These are phyloP conservation scores for Ctenomys sociabilis DNA, from an alignment of 2,113 vertebrate genomes.

Conservation along the genomic window DNA sequence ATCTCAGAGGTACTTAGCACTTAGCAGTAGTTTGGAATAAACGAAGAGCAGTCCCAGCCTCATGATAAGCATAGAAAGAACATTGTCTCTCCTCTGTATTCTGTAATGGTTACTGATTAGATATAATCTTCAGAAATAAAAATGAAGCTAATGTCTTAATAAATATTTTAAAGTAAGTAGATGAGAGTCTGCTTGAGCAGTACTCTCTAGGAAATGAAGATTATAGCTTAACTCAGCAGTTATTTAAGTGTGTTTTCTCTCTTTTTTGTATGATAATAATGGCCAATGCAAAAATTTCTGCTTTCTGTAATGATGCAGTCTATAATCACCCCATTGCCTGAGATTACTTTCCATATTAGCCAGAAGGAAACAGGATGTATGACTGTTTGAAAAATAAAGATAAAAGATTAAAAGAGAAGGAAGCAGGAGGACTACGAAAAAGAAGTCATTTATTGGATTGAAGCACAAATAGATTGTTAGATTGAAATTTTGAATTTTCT, in stretches of 20 bases:
- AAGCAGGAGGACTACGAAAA: not conserved
- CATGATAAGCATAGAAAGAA: not conserved
- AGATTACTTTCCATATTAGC: conserved; percentile 61
- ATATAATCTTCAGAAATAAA: not conserved
- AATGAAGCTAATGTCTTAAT: conserved; percentile 51
- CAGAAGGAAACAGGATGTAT: not conserved
- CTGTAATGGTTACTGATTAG: conserved; percentile 38
- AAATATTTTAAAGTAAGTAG: conserved; percentile 69
- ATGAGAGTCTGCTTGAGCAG: conserved; percentile 72
- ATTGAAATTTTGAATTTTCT: not conserved
- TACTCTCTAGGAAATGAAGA: conserved; percentile 55
- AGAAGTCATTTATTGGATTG: not conserved
- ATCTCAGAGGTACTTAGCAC: not conserved
- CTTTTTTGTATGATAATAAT: conserved; percentile 16
- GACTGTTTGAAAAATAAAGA: not conserved
- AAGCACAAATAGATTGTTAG: not conserved
- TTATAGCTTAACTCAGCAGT: conserved; percentile 73
- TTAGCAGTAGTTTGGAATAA: not conserved
- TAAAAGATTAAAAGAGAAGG: not conserved
- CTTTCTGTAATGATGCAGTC: conserved; percentile 14
- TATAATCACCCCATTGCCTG: conserved; percentile 58
- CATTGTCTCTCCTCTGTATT: conserved; percentile 39
- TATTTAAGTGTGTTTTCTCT: conserved; percentile 21
- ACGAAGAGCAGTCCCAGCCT: not conserved
- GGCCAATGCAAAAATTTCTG: conserved; percentile 20